Evolutionary conservation across 2,113 vertebrate species (phyloP), one percentile per base, ranked within the genome.

Genomic region (Myiozetetes cayanensis): DNA sequence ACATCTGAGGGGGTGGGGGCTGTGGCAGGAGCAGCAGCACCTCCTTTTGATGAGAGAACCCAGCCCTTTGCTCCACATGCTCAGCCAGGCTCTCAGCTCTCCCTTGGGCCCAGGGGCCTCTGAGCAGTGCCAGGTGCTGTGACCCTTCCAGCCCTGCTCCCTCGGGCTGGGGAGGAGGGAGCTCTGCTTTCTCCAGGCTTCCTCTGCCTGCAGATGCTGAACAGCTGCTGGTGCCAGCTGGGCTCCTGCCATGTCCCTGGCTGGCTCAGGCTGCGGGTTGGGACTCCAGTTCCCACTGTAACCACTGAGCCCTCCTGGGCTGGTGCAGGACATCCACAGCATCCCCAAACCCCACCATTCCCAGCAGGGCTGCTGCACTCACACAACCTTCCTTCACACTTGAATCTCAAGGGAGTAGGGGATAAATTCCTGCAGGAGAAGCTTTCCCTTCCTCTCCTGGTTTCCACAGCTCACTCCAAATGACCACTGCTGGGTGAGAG

Each of bases 21-120:
- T 49, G 25, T 24, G 47, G 28, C 74, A 92, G 80, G 14, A 79
- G 41, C 35, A 65, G 33, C 39, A 62, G 35, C 7, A 72, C 3
- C 33, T 33, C 17, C 8, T 9, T 55, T 12, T 0, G 2, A 33
- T 24, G n/a, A 52, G 35, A 43, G 55, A 75, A 24, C 0, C 0
- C 77, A 35, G 61, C 20, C 33, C 8, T 41, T 28, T 8, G 39
- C 33, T 28, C 19, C 37, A 22, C 0, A 1, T 39, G 68, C 75
- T 74, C 55, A 79, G 33, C n/a, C 49, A 58, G 49, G 39, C 50
- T 81, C 70, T 33, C 44, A 58, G 56, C 56, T 58, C 56, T 58
- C 56, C 27, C 16, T 8, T 33, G 44, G 12, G 33, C 9, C 53
- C 27, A 17, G 6, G 12, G 46, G 53, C 17, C 39, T 67, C 41